Conservation (phyloP, 2,797 vertebrate species). For the Thamnophis elegans region DNA sequence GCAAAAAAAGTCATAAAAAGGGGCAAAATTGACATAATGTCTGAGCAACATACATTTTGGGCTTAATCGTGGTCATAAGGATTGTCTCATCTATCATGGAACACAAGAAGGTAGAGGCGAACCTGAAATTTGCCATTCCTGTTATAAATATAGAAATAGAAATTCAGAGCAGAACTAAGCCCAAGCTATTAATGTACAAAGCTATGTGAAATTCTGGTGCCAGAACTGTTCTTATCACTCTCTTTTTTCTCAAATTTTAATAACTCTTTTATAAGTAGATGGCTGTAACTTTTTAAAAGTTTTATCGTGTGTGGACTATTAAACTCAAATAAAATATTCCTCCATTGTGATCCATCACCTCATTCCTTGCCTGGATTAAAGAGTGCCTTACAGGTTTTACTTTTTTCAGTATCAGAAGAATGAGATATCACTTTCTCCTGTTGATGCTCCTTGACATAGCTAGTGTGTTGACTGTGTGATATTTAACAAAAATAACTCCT, state of each 20-base stretch:
- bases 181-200: not conserved
- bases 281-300: not conserved
- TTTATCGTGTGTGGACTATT: not conserved
- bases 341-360: not conserved
- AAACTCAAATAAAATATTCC: not conserved
- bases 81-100: not conserved
- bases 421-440: constrained; percentile 16
- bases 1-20: not conserved
- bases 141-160: not conserved
- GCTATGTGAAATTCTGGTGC: not conserved
- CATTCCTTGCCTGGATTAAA: not conserved
- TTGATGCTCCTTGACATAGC: constrained; percentile 8
- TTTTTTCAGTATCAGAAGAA: constrained; percentile 8
- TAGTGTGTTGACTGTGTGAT: constrained; percentile 17
- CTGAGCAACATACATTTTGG: not conserved
- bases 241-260: not conserved
- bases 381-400: constrained; percentile 16
- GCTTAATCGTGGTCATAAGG: not conserved
- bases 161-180: not conserved
- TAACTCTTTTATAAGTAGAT: not conserved
- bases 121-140: not conserved
- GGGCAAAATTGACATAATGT: not conserved
- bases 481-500: constrained; percentile 32
- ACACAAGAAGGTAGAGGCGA: not conserved
- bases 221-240: not conserved